Evolutionary conservation across 1,140 invertebrate genomes (phyloP).

Genomic region (Drosophila triauraria): DNA sequence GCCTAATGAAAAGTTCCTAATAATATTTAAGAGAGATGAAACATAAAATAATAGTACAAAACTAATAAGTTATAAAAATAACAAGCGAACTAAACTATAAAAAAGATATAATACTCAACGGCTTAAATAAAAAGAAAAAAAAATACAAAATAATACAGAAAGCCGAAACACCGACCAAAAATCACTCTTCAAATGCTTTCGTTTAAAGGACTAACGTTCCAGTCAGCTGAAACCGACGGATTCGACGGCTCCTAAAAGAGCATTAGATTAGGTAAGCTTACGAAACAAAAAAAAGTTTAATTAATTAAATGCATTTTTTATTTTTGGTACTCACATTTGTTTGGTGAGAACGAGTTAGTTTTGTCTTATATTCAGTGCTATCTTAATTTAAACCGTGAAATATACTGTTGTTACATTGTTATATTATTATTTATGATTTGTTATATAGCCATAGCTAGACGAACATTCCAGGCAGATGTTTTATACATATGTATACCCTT

Average conservation of each 20-base stretch:
- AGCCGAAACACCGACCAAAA: conserved; percentile 4
- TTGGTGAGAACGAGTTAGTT: too few species aligned
- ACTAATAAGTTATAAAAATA: conserved; percentile 18
- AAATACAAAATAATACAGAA: conserved; percentile 1
- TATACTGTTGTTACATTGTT: too few species aligned
- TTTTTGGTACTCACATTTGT: background rate
- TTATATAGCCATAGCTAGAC: too few species aligned
- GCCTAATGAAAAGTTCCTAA: conserved; percentile 71
- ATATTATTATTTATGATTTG: too few species aligned
- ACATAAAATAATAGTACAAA: conserved; percentile 63
- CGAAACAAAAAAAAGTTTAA: background rate
- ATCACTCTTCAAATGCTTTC: conserved; percentile 2
- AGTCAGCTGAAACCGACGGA: conserved; percentile 9
- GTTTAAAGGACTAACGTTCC: conserved; percentile 3
- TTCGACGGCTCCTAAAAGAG: conserved; percentile 10
- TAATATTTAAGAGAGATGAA: conserved; percentile 63
- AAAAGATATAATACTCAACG: conserved; percentile 12
- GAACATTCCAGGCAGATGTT: too few species aligned
- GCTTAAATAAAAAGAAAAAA: background rate
- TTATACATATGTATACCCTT: too few species aligned
- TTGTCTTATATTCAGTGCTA: too few species aligned
- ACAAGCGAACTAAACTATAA: conserved; percentile 9
- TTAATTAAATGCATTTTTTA: background rate
- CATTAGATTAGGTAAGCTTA: conserved; percentile 9
- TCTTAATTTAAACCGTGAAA: too few species aligned